These are phyloP conservation scores for Malurus elegans DNA, from an alignment of 2,113 vertebrate genomes.

Conservation along the genomic window DNA sequence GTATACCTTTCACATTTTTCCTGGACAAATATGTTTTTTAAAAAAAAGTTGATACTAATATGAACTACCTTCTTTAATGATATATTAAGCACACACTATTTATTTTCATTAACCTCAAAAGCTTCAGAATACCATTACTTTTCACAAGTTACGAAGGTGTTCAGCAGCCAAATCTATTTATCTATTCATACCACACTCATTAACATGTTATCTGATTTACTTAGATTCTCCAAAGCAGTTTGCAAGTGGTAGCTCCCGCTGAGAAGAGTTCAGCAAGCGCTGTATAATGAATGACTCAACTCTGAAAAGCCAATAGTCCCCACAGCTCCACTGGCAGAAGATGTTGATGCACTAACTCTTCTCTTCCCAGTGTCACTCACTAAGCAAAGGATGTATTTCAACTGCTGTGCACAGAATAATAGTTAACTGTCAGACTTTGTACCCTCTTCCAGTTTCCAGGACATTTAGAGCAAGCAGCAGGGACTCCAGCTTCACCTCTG, in stretches of 20 bases:
- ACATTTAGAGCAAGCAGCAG: not conserved
- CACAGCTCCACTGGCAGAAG: not conserved
- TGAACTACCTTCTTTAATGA: conserved; percentile 39
- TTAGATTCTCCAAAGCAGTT: conserved; percentile 18
- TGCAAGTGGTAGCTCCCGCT: not conserved
- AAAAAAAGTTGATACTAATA: conserved; percentile 18
- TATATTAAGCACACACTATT: not conserved
- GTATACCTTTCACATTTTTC: not conserved
- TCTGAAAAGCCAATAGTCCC: not conserved
- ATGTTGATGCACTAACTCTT: not conserved
- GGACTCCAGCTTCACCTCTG: not conserved
- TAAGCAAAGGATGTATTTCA: not conserved
- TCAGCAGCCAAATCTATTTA: conserved; percentile 49
- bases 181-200: conserved; percentile 3
- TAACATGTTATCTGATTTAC: conserved; percentile 1
- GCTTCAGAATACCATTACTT: not conserved
- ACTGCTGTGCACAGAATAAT: not conserved
- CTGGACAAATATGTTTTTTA: conserved; percentile 37
- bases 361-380: not conserved
- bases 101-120: conserved; percentile 30
- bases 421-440: not conserved
- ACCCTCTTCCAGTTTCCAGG: not conserved
- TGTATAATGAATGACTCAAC: not conserved
- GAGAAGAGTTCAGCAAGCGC: not conserved
- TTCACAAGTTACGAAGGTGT: conserved; percentile 22